Base-by-base conservation (phyloP, 2,888 invertebrate species). In the Callinectes sapidus region DNA sequence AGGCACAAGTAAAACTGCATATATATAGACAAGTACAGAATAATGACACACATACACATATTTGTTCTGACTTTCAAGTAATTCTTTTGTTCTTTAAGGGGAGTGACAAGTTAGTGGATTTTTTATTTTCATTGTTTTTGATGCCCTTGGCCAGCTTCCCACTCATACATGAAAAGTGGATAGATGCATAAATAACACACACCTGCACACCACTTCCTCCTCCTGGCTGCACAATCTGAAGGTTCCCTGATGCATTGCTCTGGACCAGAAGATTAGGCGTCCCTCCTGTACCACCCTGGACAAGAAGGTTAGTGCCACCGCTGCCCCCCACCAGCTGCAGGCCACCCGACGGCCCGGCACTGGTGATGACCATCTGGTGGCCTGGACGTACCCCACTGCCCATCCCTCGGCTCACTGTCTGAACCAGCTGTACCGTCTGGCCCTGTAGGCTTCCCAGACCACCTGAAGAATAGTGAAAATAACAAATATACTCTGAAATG, bases 361-460 rank as follows among this genome's bases (percentile, higher is more conserved):
- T 92, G 28, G 93, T 93, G 55, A 94, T 91, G 23, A 94, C 94
- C 94, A 94, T 94, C 88, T 94, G 94, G n/a, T 93, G 94, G 35
- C 93, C 90, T 2, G 91, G 81, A n/a, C 94, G 91, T 48, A 92
- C 90, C n/a, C 85, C 71, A 16, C 90, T 87, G 18, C 90, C 92
- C 54, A 90, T 88, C 14, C 89, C 55, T 32, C 94, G 90, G 28
- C 92, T 87, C 18, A 94, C 89, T 13, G 94, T 92, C 55, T 94
- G 94, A 16, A 94, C 94, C 86, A 94, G 66, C 61, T 94, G 94
- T 13, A 94, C 94, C 8, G 94, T 94, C 42, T 93, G 93, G 23
- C 93, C 89, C 61, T 90, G 90, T 10, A 93, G 42, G 61, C 61
- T 93, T 55, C 88, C 77, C 32, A 89, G 71, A 35, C 90, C 77